Base-by-base conservation (phyloP, 2,888 invertebrate genomes). In the Aphodius granarius region DNA sequence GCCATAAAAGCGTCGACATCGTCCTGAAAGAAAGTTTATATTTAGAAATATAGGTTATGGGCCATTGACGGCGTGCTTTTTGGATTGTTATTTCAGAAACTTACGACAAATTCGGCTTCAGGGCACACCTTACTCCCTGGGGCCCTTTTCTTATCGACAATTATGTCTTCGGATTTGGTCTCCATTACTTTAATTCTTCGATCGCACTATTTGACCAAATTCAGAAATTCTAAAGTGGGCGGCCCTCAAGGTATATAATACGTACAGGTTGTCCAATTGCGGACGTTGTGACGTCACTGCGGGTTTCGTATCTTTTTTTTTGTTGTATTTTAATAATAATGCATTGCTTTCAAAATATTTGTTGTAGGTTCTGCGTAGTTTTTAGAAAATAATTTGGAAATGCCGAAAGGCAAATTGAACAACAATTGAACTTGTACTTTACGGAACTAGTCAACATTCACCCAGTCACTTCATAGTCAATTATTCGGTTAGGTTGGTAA, bases 1-100 rank as follows among this genome's bases (percentile, higher is more conserved):
- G 90, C 91, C 97, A 99, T 97, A 87, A 94, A 99, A 75, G 93
- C 91, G 85, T 98, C 97, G 63, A 99, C 97, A 92, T 99, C 97
- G 85, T 98, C 98, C 95, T 95, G 81, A 3, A 86, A 86, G 80
- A 62, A 73, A 68, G 66, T 73, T 73, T 22, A 71, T 64, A 17
- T 5, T 16, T 72, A 17, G 63, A 72, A 66, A 63, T 16, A 63
- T 16, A 82, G 83, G 82, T 84, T 85, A 83, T 80, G 83, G 82
- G 66, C 71, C 21, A 20, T 63, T 66, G 22, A 70, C 62, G 78
- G 63, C 78, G 75, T 80, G 78, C 79, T 80, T 80, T 73, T 72
- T 79, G 79, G 80, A 71, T 78, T 77, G 66, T 15, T 66, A 76
- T 79, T 43, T 72, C 74, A 9, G 17, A 23, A 80, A 90, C 92